These are phyloP conservation scores for Corydoras maculifer DNA, from an alignment of 2,113 vertebrate genomes.

Conservation along the genomic window DNA sequence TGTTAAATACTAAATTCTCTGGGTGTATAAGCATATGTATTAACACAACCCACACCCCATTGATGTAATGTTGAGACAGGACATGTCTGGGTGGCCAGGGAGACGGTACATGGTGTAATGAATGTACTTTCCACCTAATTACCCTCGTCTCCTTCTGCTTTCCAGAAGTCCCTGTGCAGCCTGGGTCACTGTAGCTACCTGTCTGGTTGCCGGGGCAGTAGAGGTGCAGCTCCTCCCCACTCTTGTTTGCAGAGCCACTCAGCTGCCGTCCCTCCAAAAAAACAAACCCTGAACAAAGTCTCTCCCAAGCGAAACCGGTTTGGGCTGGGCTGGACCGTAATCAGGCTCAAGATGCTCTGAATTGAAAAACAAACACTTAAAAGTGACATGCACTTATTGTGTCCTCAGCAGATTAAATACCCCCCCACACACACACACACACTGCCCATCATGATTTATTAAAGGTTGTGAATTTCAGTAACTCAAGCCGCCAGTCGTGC, in stretches of 20 bases:
- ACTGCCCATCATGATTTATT: too few relatives aligned
- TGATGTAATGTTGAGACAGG: neutral
- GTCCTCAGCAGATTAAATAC: too few relatives aligned
- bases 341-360: neutral
- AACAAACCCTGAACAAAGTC: slow-evolving; percentile 3
- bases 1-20: too few relatives aligned
- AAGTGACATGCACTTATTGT: neutral
- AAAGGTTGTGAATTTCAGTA: slow-evolving; percentile 39
- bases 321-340: too few relatives aligned
- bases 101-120: slow-evolving; percentile 2
- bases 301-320: neutral
- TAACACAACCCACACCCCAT: neutral
- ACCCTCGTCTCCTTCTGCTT: slow-evolving; percentile 3
- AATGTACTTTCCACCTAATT: slow-evolving; percentile 43
- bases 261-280: slow-evolving; percentile 6
- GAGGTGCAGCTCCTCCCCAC: slow-evolving; percentile 5
- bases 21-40: too few relatives aligned
- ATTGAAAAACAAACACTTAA: too few relatives aligned
- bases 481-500: slow-evolving; percentile 39
- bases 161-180: slow-evolving; percentile 28
- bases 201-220: slow-evolving; percentile 38
- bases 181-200: slow-evolving; percentile 43
- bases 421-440: too few relatives aligned
- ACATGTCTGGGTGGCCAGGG: neutral
- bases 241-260: slow-evolving; percentile 15